phyloP scores from a whole-genome alignment of 92 coral and sea anemone species.

The Siderastrea radians region DNA sequence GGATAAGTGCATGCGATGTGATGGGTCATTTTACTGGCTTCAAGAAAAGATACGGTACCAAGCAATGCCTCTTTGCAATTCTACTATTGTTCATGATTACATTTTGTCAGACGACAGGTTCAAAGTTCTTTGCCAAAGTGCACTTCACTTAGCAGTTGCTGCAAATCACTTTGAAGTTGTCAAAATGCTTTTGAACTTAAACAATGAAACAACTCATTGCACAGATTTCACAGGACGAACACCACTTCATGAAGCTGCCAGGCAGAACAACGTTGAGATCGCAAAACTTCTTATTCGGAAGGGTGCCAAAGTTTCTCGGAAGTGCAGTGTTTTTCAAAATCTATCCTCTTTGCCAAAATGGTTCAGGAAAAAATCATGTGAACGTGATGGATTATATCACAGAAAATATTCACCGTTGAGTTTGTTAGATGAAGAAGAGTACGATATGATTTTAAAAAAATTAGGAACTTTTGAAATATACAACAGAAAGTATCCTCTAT shows the following conservation, averaged over 20 bases:
- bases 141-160: slow-evolving; percentile 82
- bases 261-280: slow-evolving; percentile 41
- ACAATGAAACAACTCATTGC: slow-evolving; percentile 38
- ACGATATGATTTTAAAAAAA: too few relatives aligned
- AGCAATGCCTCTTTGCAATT: too few relatives aligned
- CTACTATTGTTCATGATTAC: not conserved
- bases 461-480: not conserved
- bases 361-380: too few relatives aligned
- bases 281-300: slow-evolving; percentile 27
- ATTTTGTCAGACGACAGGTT: slow-evolving; percentile 48
- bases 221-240: slow-evolving; percentile 75
- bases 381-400: too few relatives aligned
- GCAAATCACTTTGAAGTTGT: slow-evolving; percentile 33
- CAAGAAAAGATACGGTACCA: slow-evolving; percentile 9
- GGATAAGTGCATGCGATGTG: slow-evolving; percentile 70
- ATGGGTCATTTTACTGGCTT: slow-evolving; percentile 35
- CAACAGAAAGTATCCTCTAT: not conserved
- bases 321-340: slow-evolving; percentile 26
- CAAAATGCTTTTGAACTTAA: slow-evolving; percentile 33
- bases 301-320: slow-evolving; percentile 50
- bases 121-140: slow-evolving; percentile 76
- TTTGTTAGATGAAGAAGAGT: too few relatives aligned
- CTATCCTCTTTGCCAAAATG: not conserved
- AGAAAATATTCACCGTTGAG: too few relatives aligned
- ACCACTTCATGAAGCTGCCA: slow-evolving; percentile 77